These are phyloP conservation scores for Thereva nobilitata DNA, from an alignment of 2,888 invertebrate species.

Conservation along the genomic window DNA sequence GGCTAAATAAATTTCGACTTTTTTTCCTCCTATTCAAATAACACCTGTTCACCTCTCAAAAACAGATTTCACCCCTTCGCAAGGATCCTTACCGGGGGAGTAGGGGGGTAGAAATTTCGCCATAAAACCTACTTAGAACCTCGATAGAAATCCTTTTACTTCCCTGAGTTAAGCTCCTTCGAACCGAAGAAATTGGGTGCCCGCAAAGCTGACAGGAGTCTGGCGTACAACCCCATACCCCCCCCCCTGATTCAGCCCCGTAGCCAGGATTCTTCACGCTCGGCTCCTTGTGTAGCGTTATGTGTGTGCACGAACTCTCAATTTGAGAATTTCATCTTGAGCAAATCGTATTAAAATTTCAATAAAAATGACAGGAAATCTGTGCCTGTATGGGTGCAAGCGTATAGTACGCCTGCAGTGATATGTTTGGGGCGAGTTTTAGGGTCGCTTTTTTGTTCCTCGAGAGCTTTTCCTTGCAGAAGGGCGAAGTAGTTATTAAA, in stretches of 20 bases:
- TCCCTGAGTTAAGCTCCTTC: constrained; percentile 1
- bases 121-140: background rate
- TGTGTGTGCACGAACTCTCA: constrained; percentile 18
- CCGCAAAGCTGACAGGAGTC: background rate
- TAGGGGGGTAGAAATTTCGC: background rate
- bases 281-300: too few species aligned
- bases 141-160: constrained; percentile 14
- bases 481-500: background rate
- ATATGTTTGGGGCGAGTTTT: constrained; percentile 7
- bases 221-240: too few species aligned
- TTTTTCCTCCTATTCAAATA: constrained; percentile 16
- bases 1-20: constrained; percentile 29
- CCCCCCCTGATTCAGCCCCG: too few species aligned
- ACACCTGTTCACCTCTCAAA: constrained; percentile 23
- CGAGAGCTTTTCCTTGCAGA: background rate
- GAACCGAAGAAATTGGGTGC: background rate
- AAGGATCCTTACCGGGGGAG: background rate
- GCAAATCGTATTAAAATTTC: constrained; percentile 33
- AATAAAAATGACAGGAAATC: constrained; percentile 31
- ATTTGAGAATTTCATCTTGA: constrained; percentile 8
- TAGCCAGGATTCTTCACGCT: too few species aligned
- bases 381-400: constrained; percentile 9
- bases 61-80: background rate
- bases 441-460: constrained; percentile 1
- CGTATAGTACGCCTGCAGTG: background rate